These are phyloP conservation scores for Hydractinia echinata DNA, from an alignment of 30 jellyfish, hydroid and myxozoan genomes.

Conservation along the genomic window DNA sequence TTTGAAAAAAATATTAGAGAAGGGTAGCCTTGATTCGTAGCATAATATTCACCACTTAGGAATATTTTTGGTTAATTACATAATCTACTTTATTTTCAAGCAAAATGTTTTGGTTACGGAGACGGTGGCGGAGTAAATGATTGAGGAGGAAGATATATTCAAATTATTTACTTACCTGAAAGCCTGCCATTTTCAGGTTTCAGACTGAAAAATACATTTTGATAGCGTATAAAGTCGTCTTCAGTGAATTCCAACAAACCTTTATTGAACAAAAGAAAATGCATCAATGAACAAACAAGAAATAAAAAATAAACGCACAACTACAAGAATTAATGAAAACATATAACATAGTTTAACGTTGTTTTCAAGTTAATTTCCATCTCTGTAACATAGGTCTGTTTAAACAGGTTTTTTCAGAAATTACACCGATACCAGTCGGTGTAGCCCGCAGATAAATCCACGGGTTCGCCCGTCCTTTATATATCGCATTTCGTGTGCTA, in stretches of 20 bases:
- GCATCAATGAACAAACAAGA: not conserved
- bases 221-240: conserved; percentile 14
- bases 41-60: not conserved
- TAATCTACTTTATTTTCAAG: too few species aligned
- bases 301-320: too few species aligned
- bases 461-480: too few species aligned
- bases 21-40: not conserved
- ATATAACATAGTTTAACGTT: too few species aligned
- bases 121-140: not conserved
- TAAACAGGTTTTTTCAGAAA: too few species aligned
- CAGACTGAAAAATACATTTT: not conserved
- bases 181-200: not conserved
- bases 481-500: too few species aligned
- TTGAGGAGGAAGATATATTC: not conserved
- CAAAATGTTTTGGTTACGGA: not conserved
- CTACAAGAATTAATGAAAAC: too few species aligned
- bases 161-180: not conserved
- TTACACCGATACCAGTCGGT: too few species aligned
- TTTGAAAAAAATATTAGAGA: not conserved
- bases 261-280: not conserved
- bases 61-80: too few species aligned
- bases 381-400: too few species aligned
- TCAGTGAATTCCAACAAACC: conserved; percentile 7
- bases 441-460: too few species aligned
- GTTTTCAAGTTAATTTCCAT: too few species aligned